phyloP scores from a whole-genome alignment of 2,888 invertebrate genomes.

The Drosophila rellima region DNA sequence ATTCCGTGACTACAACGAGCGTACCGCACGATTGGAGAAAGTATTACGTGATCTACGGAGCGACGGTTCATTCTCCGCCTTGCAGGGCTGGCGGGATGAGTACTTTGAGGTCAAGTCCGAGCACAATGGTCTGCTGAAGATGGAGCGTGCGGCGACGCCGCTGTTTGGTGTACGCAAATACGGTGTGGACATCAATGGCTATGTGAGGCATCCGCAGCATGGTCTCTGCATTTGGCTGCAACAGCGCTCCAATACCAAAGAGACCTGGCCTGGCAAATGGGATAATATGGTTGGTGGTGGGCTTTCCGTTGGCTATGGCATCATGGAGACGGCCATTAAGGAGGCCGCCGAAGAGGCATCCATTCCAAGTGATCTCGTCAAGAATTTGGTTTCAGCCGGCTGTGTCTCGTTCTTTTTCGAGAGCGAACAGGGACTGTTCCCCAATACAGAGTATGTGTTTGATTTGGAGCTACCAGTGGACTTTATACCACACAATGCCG shows the following conservation, averaged over 20 bases:
- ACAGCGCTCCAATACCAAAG: constrained; percentile 95
- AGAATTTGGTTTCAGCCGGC: constrained; percentile 86
- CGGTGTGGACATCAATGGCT: constrained; percentile 98
- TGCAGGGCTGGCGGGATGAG: constrained; percentile 98
- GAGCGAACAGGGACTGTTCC: constrained; percentile 96
- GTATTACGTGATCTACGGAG: constrained; percentile 91
- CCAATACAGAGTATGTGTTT: constrained; percentile 97
- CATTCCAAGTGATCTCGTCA: constrained; percentile 92
- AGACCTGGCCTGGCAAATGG: constrained; percentile 98
- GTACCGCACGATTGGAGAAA: constrained; percentile 91
- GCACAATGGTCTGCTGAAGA: constrained; percentile 88
- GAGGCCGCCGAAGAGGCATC: constrained; percentile 98
- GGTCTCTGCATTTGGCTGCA: constrained; percentile 96
- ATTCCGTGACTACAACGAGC: constrained; percentile 93
- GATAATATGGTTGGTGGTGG: constrained; percentile 99
- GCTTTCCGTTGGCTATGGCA: constrained; percentile 94
- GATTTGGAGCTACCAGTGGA: constrained; percentile 96
- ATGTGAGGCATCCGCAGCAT: constrained; percentile 93
- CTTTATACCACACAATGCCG: constrained; percentile 96
- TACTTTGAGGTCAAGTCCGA: constrained; percentile 95
- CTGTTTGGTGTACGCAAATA: constrained; percentile 97
- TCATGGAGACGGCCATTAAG: constrained; percentile 95
- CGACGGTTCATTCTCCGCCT: constrained; percentile 91
- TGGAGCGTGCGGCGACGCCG: constrained; percentile 97
- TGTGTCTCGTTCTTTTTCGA: constrained; percentile 91